Conservation (phyloP, 2,888 invertebrate genomes). For the Myathropa florea region DNA sequence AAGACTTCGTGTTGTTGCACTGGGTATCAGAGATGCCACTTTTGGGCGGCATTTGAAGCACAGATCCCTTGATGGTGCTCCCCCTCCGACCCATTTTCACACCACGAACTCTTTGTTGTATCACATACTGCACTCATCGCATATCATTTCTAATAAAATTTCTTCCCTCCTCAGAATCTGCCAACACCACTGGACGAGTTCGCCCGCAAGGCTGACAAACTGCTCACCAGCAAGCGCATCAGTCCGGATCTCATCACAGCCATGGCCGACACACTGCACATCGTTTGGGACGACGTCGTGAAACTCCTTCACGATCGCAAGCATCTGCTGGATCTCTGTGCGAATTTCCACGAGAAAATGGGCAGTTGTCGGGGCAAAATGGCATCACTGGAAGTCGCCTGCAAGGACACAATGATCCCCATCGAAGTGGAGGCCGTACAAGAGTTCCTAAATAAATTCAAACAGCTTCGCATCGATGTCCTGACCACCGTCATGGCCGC, state of each 20-base stretch:
- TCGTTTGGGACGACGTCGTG: constrained; percentile 92
- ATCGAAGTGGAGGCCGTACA: constrained; percentile 88
- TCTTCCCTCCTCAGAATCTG: constrained; percentile 84
- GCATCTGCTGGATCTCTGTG: constrained; percentile 88
- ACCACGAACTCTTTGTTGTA: neutral
- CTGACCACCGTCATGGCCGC: constrained; percentile 90
- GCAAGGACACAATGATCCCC: constrained; percentile 85
- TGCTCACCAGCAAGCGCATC: constrained; percentile 89
- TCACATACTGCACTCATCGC: neutral
- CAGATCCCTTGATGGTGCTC: no score
- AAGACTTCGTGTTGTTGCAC: neutral
- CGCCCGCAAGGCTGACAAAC: constrained; percentile 91
- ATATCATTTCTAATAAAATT: neutral
- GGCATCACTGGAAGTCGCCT: constrained; percentile 86
- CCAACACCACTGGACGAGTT: constrained; percentile 94
- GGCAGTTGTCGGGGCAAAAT: constrained; percentile 86
- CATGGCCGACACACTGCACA: constrained; percentile 90
- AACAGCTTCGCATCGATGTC: constrained; percentile 87
- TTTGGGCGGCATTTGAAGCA: no score
- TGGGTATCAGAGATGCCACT: neutral
- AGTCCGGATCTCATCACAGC: constrained; percentile 91
- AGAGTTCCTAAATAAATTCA: constrained; percentile 86
- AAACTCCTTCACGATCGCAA: constrained; percentile 88
- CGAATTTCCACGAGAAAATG: constrained; percentile 88
- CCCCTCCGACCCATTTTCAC: no score